phyloP scores from a whole-genome alignment of 2,113 vertebrate species.

The Rhinichthys klamathensis region DNA sequence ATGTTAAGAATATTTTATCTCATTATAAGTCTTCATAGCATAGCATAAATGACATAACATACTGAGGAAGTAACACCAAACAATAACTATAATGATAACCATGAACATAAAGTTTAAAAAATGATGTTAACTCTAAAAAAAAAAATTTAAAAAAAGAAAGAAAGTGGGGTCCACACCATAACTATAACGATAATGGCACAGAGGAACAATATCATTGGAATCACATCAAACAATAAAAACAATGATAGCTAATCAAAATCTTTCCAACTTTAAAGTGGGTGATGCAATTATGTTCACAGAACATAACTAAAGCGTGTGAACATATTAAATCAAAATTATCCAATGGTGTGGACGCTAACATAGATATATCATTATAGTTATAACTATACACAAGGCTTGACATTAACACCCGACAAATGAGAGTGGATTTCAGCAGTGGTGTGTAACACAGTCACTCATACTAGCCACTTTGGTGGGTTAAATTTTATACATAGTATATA shows the following conservation, averaged over 20 bases:
- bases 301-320: neutral
- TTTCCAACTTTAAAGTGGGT: neutral
- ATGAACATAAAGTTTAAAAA: neutral
- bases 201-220: neutral
- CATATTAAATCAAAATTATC: no score
- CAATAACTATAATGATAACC: neutral
- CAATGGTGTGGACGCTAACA: no score
- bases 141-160: no score
- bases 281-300: neutral
- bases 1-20: no score
- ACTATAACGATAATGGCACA: neutral
- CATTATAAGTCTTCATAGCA: no score
- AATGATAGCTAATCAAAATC: neutral
- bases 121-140: neutral
- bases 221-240: neutral
- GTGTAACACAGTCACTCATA: no score
- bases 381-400: no score
- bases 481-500: no score
- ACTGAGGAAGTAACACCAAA: neutral
- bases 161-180: neutral
- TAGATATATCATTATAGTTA: no score
- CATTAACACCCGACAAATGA: no score
- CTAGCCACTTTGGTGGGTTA: no score
- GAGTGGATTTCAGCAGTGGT: no score
- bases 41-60: neutral